These are phyloP conservation scores for Apoda limacodes DNA, from an alignment of 2,888 invertebrate genomes.

Conservation along the genomic window DNA sequence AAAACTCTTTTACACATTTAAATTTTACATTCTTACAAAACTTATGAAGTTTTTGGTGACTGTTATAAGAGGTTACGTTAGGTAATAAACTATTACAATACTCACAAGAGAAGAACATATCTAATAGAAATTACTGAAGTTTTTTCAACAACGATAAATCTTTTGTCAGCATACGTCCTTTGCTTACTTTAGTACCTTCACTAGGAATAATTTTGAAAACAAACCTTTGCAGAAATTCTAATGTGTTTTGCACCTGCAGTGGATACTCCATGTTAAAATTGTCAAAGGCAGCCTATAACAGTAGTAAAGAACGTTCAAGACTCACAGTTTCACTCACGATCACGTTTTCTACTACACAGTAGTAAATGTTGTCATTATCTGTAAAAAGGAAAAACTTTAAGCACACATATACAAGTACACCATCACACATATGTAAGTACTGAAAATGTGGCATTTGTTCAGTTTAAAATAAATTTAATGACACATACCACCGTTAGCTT, in stretches of 20 bases:
- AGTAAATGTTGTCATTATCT: neutral
- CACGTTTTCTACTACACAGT: neutral
- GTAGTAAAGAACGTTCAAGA: neutral
- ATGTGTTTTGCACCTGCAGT: neutral
- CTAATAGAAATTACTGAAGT: no score
- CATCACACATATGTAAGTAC: no score
- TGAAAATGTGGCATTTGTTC: no score
- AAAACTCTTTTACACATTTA: neutral
- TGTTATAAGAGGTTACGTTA: neutral
- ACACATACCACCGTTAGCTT: no score
- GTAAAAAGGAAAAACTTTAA: no score
- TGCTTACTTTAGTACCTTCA: neutral
- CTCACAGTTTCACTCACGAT: neutral
- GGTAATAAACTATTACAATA: neutral
- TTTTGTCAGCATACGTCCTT: neutral
- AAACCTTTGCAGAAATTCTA: neutral
- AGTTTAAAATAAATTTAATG: no score
- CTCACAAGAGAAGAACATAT: neutral
- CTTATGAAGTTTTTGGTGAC: neutral
- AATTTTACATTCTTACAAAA: neutral
- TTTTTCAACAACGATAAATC: neutral
- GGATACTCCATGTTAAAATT: neutral
- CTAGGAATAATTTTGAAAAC: neutral
- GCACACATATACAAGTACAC: no score
- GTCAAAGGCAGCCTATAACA: neutral